These are phyloP conservation scores for Telmatherina bonti DNA, from an alignment of 2,797 vertebrate species.

Conservation along the genomic window DNA sequence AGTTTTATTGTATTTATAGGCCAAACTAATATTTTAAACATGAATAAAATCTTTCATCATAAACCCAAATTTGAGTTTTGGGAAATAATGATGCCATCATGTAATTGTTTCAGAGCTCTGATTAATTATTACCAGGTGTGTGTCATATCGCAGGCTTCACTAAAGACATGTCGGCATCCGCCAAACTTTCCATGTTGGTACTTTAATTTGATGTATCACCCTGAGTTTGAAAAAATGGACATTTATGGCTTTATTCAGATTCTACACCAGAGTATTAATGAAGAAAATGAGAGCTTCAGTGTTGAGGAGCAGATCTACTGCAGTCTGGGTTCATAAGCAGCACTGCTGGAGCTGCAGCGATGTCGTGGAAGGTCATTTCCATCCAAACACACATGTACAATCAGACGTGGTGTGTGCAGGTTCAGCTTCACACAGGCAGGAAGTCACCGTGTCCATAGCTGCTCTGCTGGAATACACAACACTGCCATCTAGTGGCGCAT, in stretches of 20 bases:
- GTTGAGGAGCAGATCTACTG: not conserved
- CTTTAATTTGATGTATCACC: not conserved
- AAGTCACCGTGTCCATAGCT: not conserved
- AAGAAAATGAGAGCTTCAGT: no score
- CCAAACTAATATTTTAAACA: no score
- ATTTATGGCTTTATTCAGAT: not conserved
- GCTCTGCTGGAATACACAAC: slow-evolving; percentile 63
- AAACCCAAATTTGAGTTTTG: not conserved
- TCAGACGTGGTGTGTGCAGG: not conserved
- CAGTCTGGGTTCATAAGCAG: not conserved
- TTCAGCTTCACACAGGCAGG: not conserved
- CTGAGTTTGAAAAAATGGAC: not conserved
- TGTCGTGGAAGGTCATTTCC: not conserved
- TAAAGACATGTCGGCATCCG: not conserved
- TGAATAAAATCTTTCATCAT: not conserved
- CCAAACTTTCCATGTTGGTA: not conserved
- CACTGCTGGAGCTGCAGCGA: not conserved
- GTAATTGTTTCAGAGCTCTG: not conserved
- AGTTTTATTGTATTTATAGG: no score
- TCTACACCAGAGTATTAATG: not conserved
- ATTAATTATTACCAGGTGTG: no score
- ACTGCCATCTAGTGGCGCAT: slow-evolving; percentile 75
- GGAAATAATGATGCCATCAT: not conserved
- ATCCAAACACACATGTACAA: not conserved
- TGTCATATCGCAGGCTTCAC: not conserved